phyloP scores from a whole-genome alignment of 2,797 vertebrate species.

The Oreortyx pictus region DNA sequence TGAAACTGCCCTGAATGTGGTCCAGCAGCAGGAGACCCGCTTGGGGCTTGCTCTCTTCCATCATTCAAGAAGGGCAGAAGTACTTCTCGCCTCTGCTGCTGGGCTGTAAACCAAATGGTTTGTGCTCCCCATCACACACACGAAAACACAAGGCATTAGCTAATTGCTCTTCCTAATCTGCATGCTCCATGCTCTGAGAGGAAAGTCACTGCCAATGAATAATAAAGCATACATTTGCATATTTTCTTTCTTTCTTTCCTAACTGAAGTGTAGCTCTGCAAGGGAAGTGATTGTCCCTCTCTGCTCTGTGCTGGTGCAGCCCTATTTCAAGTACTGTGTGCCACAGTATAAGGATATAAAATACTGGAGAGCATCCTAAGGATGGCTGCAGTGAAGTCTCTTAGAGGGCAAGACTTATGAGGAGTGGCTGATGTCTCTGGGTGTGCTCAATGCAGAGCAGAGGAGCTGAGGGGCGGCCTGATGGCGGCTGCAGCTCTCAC shows the following conservation, averaged over 20 bases:
- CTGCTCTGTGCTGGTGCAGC: not conserved
- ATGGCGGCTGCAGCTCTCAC: too few species aligned
- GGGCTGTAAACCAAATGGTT: not conserved
- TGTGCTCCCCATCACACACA: not conserved
- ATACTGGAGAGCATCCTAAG: not conserved
- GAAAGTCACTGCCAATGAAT: not conserved
- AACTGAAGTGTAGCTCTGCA: not conserved
- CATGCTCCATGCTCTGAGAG: not conserved
- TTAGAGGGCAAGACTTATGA: not conserved
- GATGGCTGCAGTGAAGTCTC: not conserved
- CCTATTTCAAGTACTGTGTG: not conserved
- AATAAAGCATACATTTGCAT: not conserved
- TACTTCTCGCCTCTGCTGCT: fast-evolving
- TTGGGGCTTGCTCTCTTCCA: not conserved
- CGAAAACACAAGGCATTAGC: not conserved
- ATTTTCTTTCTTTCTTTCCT: not conserved
- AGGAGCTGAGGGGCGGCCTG: too few species aligned
- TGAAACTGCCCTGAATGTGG: not conserved
- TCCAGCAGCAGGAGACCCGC: not conserved
- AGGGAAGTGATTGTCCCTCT: not conserved
- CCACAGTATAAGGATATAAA: not conserved
- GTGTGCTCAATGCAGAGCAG: not conserved
- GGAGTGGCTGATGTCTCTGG: not conserved
- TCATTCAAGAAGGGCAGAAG: not conserved
- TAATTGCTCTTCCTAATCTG: not conserved